Evolutionary conservation across 2,113 vertebrate species (phyloP).

Genomic region (Gulo gulo): DNA sequence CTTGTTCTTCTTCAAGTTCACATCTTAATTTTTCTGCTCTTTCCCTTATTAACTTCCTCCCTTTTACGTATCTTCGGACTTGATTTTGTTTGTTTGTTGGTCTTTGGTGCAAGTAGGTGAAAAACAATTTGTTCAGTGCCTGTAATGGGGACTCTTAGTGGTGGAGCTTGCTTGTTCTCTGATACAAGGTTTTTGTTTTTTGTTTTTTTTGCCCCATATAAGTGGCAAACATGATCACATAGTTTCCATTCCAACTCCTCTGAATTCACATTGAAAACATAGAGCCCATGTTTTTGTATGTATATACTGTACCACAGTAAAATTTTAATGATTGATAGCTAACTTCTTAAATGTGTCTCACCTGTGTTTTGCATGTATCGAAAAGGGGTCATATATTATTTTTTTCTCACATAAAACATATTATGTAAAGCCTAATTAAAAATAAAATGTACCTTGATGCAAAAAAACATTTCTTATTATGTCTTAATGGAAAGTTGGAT

Average conservation of each 20-base stretch:
- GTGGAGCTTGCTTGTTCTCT: slow-evolving; percentile 10
- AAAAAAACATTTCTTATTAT: slow-evolving; percentile 13
- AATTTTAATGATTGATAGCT: slow-evolving; percentile 2
- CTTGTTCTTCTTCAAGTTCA: slow-evolving; percentile 25
- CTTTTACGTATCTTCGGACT: slow-evolving; percentile 11
- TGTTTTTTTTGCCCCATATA: background rate
- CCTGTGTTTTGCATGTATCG: slow-evolving; percentile 6
- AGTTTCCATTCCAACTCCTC: background rate
- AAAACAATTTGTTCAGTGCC: background rate
- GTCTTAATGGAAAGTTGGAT: slow-evolving; percentile 8
- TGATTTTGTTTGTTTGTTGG: slow-evolving; percentile 38
- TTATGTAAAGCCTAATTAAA: slow-evolving; percentile 20
- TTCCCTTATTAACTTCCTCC: background rate
- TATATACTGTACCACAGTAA: slow-evolving; percentile 4
- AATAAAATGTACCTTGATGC: background rate
- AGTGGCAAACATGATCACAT: background rate
- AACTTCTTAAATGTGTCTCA: background rate
- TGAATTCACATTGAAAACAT: background rate
- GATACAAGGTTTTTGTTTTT: background rate
- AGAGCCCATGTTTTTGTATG: background rate
- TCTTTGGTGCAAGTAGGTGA: background rate
- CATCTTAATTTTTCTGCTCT: slow-evolving; percentile 1
- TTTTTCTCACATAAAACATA: background rate
- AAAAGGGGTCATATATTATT: background rate
- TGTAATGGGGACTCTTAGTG: background rate